A percentile compares a stretch with the other conserved stretches of the same genome.
Evolutionary conservation across 2,888 invertebrate species (phyloP).

Genomic region (Tyria jacobaeae): DNA sequence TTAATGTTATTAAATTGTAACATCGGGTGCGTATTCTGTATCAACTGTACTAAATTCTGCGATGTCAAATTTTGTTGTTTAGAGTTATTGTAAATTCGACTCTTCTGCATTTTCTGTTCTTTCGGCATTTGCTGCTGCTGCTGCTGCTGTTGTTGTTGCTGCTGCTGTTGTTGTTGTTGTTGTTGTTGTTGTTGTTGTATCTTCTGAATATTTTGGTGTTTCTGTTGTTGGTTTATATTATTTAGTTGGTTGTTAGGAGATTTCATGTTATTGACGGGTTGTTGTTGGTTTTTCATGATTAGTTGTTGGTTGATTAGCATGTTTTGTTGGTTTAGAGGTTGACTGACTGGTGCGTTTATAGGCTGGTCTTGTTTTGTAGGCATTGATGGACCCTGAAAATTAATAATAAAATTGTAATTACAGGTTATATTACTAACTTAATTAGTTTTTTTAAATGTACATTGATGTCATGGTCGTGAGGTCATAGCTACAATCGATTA

Average conservation of each 20-base stretch:
- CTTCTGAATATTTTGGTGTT: constrained; percentile 13
- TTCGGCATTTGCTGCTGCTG: constrained; percentile 32
- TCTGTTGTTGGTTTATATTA: constrained; percentile 25
- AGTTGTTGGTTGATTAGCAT: constrained; percentile 62
- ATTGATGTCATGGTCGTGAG: no score
- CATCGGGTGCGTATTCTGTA: constrained; percentile 82
- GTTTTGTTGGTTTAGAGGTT: constrained; percentile 46
- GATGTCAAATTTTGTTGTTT: constrained; percentile 61
- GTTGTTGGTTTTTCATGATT: constrained; percentile 51
- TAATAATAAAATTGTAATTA: not conserved
- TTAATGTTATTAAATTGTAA: constrained; percentile 65
- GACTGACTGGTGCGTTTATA: constrained; percentile 23
- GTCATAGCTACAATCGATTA: no score
- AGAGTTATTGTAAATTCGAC: constrained; percentile 70
- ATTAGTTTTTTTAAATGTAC: no score
- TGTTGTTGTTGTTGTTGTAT: constrained; percentile 6
- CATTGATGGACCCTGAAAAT: constrained; percentile 65
- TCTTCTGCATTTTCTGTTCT: constrained; percentile 65
- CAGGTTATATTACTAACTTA: not conserved
- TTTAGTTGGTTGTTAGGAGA: constrained; percentile 47
- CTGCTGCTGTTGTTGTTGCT: constrained; percentile 8
- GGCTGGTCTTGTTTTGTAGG: constrained; percentile 55
- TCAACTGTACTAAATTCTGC: constrained; percentile 76
- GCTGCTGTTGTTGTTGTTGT: constrained; percentile 33
- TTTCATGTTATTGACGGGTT: constrained; percentile 45